Percentiles rank a stretch among this genome's conserved stretches.
Conservation (phyloP, 1,140 invertebrate genomes). For the Drosophila arawakana region DNA sequence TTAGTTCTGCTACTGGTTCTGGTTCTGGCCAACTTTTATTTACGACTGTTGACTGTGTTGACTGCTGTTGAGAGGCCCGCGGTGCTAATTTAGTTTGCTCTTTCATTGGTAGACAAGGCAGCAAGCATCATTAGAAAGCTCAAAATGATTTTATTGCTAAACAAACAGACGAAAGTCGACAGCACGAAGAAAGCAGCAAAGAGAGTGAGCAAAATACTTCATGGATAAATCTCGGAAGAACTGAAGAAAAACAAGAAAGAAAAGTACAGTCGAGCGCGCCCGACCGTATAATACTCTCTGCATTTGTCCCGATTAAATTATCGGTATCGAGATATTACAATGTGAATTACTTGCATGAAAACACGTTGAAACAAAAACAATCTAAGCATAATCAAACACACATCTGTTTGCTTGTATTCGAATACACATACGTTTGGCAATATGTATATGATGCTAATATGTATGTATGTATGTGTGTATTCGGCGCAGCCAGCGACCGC, state of each 20-base stretch:
- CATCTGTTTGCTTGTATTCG: no score
- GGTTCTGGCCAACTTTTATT: conserved; percentile 67
- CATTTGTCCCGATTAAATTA: no score
- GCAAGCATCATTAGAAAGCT: conserved; percentile 68
- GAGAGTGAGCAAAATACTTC: conserved; percentile 37
- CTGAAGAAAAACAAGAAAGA: conserved; percentile 17
- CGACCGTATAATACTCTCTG: no score
- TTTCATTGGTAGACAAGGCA: conserved; percentile 25
- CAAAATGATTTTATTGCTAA: conserved; percentile 77
- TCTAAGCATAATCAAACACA: no score
- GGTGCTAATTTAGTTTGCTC: conserved; percentile 61
- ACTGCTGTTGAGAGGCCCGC: conserved; percentile 39
- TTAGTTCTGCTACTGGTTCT: conserved; percentile 51
- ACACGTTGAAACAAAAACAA: no score
- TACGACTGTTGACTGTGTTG: conserved; percentile 49
- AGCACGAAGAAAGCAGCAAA: background rate
- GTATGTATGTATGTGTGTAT: no score
- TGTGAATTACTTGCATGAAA: no score
- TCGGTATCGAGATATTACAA: no score
- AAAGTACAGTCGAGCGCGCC: no score
- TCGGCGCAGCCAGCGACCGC: no score
- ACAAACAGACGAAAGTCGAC: conserved; percentile 52
- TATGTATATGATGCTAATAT: no score
- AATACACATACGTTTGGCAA: no score
- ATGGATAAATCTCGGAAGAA: conserved; percentile 60